A percentile compares a stretch with the other conserved stretches of the same genome.
phyloP scores from a whole-genome alignment of 2,797 vertebrate species.

The Pampus argenteus region DNA sequence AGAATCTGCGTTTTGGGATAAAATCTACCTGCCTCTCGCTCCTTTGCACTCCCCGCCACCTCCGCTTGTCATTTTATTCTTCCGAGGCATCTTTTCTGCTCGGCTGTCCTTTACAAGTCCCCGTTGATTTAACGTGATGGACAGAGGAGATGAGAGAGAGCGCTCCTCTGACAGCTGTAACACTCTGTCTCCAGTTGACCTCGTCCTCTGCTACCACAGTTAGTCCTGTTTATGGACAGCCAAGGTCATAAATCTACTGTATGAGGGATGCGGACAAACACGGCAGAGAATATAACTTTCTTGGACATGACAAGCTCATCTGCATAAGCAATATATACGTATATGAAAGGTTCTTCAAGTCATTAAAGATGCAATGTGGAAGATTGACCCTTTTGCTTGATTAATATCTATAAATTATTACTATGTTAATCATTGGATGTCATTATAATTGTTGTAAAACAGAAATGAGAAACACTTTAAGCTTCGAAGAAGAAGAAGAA shows the following conservation, averaged over 20 bases:
- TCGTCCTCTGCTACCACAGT: conserved; percentile 52
- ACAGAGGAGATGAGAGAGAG: conserved; percentile 56
- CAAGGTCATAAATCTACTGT: conserved; percentile 53
- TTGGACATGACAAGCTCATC: conserved; percentile 2
- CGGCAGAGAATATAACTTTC: conserved; percentile 6
- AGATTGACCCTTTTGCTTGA: conserved; percentile 13
- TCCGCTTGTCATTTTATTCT: conserved; percentile 41
- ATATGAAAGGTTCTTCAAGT: not conserved
- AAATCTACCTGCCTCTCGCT: conserved; percentile 14
- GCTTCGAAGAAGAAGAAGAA: too few species aligned
- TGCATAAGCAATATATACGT: conserved; percentile 4
- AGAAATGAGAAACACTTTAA: not conserved
- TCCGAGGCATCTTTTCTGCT: conserved; percentile 17
- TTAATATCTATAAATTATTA: conserved; percentile 33
- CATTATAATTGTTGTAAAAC: not conserved
- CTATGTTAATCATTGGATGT: not conserved
- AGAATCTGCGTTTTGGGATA: too few species aligned
- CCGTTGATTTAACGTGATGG: conserved; percentile 56
- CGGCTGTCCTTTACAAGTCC: conserved; percentile 45
- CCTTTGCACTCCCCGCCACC: not conserved
- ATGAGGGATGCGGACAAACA: conserved; percentile 22
- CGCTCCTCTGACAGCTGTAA: conserved; percentile 55
- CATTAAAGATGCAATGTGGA: conserved; percentile 4
- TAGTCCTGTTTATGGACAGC: conserved; percentile 61
- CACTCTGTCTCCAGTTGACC: conserved; percentile 62